phyloP scores from a whole-genome alignment of 2,888 invertebrate genomes.

The Xylocampa areola region DNA sequence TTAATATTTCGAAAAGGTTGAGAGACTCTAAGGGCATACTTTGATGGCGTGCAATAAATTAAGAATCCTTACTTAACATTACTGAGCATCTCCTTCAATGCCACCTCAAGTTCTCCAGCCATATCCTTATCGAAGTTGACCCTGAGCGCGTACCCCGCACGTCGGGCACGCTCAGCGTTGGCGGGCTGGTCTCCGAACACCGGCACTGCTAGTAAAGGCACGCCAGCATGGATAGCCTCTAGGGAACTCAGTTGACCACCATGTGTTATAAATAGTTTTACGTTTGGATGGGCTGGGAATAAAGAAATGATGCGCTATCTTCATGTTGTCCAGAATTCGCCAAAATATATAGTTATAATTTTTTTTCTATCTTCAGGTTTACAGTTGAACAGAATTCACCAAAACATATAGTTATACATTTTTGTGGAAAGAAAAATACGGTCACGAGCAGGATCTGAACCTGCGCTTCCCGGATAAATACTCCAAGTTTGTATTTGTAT shows the following conservation, averaged over 20 bases:
- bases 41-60: not conserved
- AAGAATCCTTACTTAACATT: conserved; percentile 63
- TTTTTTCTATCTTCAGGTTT: too few relatives aligned
- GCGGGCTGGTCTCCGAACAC: conserved; percentile 78
- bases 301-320: too few relatives aligned
- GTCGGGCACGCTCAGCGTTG: conserved; percentile 68
- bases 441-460: too few relatives aligned
- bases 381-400: too few relatives aligned
- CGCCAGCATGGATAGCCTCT: conserved; percentile 69
- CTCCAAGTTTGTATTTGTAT: too few relatives aligned
- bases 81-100: conserved; percentile 65
- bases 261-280: conserved; percentile 70
- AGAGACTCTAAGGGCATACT: too few relatives aligned
- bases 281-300: conserved; percentile 66
- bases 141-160: conserved; percentile 64
- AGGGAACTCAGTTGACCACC: conserved; percentile 70
- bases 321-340: too few relatives aligned
- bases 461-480: too few relatives aligned
- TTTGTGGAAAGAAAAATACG: too few relatives aligned
- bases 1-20: too few relatives aligned
- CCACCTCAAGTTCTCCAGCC: conserved; percentile 59
- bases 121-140: conserved; percentile 62
- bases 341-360: too few relatives aligned
- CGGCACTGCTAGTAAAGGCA: conserved; percentile 73
- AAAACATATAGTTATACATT: too few relatives aligned